Base-by-base conservation (phyloP, 2,797 vertebrate genomes). In the Danio kyathit region DNA sequence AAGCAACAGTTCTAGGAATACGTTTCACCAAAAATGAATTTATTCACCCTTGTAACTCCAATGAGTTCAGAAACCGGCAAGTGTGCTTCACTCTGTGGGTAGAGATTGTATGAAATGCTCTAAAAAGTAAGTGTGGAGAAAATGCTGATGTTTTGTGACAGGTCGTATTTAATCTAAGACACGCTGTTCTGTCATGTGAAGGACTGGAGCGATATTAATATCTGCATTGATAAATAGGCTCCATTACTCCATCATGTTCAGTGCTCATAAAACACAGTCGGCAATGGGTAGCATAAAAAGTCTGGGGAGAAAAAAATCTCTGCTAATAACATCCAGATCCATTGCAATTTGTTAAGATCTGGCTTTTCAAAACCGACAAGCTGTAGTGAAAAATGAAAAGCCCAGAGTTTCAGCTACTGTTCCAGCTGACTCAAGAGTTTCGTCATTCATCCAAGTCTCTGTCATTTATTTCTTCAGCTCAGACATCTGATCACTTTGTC, bases 171-270 rank as follows among this genome's bases (percentile, higher is more conserved):
- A 85, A 85, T 81, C 61, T 8, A 38, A 86, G 77, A 21, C 11
- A 66, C 21, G 21, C 17, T 67, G 72, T 74, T 80, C 63, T 80
- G 81, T 59, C 76, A 81, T 56, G 49, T 63, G 49, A 78, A 79
- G 63, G 75, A 84, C 69, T 70, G 73, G 74, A 73, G 46, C 41
- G 71, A 82, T 88, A 88, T 87, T 87, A 87, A 87, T 86, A 88
- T 83, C 78, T 75, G 82, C 82, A 70, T 73, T 85, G 83, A 88
- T 86, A 82, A 87, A 89, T 82, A 78, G 84, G 70, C 74, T 76
- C 48, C 74, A 86, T 86, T 85, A 86, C 82, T 83, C 80, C 65
- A 80, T 82, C 78, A 83, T 17, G 66, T 74, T 80, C 74, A 77
- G 71, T 43, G 41, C 76, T 83, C 65, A 51, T 83, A 83, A 82